A percentile compares a stretch with the other conserved stretches of the same genome.
Evolutionary conservation across 1,140 invertebrate genomes (phyloP).

Genomic region (Danaus plexippus): DNA sequence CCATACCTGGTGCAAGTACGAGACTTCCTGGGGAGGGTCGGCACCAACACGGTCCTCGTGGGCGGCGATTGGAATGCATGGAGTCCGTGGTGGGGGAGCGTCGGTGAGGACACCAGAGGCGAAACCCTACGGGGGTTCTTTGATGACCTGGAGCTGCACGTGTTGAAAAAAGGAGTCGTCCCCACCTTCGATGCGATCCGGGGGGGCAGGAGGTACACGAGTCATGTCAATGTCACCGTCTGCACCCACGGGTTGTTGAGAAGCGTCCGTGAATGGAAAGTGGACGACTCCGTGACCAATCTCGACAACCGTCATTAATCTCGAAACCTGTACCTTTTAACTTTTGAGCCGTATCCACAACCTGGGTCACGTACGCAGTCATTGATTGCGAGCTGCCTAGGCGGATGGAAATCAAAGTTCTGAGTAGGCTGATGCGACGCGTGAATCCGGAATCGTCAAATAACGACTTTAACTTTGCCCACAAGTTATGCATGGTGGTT

Average conservation of each 20-base stretch:
- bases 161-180: constrained; percentile 20
- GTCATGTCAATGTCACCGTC: constrained; percentile 24
- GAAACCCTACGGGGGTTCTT: constrained; percentile 11
- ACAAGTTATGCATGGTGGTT: no score
- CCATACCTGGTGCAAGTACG: constrained; percentile 3
- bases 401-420: no score
- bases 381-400: no score
- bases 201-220: constrained; percentile 15
- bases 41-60: not conserved
- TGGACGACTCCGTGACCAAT: no score
- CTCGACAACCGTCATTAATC: no score
- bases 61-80: constrained; percentile 25
- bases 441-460: no score
- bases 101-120: constrained; percentile 13
- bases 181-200: constrained; percentile 27
- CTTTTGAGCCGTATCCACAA: no score
- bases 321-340: no score
- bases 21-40: not conserved
- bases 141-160: constrained; percentile 10
- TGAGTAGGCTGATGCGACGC: no score
- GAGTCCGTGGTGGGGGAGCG: constrained; percentile 24
- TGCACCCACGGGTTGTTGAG: constrained; percentile 11
- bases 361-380: no score
- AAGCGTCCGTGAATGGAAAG: no score
- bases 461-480: no score